Evolutionary conservation across 2,888 invertebrate species (phyloP).

Genomic region (Tuta absoluta): DNA sequence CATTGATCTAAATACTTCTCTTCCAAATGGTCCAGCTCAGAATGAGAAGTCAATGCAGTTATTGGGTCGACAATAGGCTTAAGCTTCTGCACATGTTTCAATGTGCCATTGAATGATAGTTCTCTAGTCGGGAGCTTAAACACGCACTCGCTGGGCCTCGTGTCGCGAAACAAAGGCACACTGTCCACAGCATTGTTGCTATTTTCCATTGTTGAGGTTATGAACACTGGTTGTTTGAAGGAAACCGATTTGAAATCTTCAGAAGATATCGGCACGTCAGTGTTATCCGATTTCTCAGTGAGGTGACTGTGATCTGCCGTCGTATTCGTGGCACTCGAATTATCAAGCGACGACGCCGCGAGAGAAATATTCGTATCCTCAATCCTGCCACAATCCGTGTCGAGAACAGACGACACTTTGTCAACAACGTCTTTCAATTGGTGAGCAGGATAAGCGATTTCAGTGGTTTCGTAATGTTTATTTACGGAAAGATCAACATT

Average conservation of each 20-base stretch:
- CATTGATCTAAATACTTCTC: constrained; percentile 41
- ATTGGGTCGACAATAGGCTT: constrained; percentile 74
- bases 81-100: constrained; percentile 73
- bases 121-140: constrained; percentile 75
- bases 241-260: constrained; percentile 64
- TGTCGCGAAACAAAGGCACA: constrained; percentile 66
- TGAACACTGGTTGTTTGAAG: constrained; percentile 64
- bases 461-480: constrained; percentile 54
- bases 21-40: constrained; percentile 46
- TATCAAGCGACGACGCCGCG: constrained; percentile 54
- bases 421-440: neutral
- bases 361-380: constrained; percentile 55
- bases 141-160: constrained; percentile 60
- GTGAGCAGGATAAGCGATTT: constrained; percentile 43
- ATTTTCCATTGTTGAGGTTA: constrained; percentile 78
- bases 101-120: constrained; percentile 73
- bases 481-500: constrained; percentile 64
- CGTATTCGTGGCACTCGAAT: constrained; percentile 47
- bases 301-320: constrained; percentile 58
- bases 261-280: constrained; percentile 60
- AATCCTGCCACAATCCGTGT: constrained; percentile 55
- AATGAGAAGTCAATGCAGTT: constrained; percentile 60
- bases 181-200: constrained; percentile 78
- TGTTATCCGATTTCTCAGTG: constrained; percentile 63
- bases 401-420: constrained; percentile 44